Evolutionary conservation across 2,797 vertebrate genomes (phyloP), one percentile per base, ranked within the genome.

Genomic region (Acipenser transmontanus): DNA sequence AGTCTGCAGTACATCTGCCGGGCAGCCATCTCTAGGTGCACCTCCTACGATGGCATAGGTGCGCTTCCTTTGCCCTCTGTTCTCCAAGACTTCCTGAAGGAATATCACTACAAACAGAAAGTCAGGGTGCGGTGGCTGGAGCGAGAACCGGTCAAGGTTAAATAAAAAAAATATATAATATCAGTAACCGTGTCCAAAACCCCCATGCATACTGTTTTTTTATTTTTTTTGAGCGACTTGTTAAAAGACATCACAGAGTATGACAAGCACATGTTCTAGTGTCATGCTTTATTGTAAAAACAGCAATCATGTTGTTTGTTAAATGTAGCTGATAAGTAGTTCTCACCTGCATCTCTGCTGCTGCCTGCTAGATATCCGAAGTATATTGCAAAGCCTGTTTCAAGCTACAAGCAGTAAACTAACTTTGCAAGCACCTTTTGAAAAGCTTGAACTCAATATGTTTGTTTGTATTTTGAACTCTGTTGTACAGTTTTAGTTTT

Each of bases 41-140:
- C 94, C 78, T 96, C 96, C 0, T 99, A 99, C 0, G 97, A 99
- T 64, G 97, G 96, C 13, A 98, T 99, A 4, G 95, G 95, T 77
- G 92, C 89, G 65, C 91, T 99, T 75, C 96, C 95, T 69, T 85
- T 98, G 72, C 96, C 96, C 11, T 92, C 94, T 2, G 90, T 94
- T 82, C 83, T 99, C 85, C 95, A 97, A 89, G 95, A 98, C 92
- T 99, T 98, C 84, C 91, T 99, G 76, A 99, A 99, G 87, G 96
- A 98, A 84, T 99, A 99, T 93, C 97, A 99, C 84, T 99, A 99
- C 88, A 99, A 99, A 86, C 97, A 99, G 76, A 99, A 99, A 89
- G 96, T 99, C 81, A 91, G 97, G 79, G 95, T 98, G 78, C 95
- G 95, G 85, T 98, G 96, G 97, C 85, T 99, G 81, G 96, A 99